Base-by-base conservation (phyloP, 2,113 vertebrate genomes). In the Danionella cerebrum region DNA sequence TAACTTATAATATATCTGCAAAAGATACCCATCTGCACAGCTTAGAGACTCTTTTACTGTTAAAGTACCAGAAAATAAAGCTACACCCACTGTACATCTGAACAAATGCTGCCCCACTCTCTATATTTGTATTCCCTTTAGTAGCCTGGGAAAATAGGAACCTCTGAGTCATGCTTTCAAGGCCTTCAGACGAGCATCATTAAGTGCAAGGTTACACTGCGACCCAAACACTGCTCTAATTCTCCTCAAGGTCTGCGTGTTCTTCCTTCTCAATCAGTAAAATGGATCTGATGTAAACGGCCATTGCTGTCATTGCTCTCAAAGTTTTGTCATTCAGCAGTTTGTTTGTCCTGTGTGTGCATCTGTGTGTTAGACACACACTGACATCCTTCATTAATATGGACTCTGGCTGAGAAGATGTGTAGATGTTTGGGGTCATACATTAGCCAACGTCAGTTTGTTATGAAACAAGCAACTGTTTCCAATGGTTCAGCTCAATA, bases 161-260 rank as follows among this genome's bases (percentile, higher is more conserved):
- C n/a, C n/a, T n/a, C n/a, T n/a, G n/a, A n/a, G n/a, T n/a, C n/a
- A n/a, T n/a, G n/a, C n/a, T n/a, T n/a, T n/a, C n/a, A n/a, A n/a
- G n/a, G 24, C 13, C 13, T 19, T 33, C 51, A 16, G 58, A 9
- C 33, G 42, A 45, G 41, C 64, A 53, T 58, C 21, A 11, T 36
- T 58, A 65, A 50, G 45, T 83, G 83, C 84, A 69, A 51, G 65
- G 48, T 55, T 48, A 48, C 18, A n/a, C n/a, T n/a, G n/a, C n/a
- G 44, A 63, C 60, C 72, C 54, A 4, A n/a, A 36, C 41, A 27
- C 24, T 12, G 16, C 55, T 55, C 55, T 62, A 70, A 70, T 73
- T 70, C 70, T 50, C 35, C 55, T 70, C 62, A 73, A 76, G 69
- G 62, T 70, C 71, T 72, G 50, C 3, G 19, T 36, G 41, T 16